Evolutionary conservation across 1,140 invertebrate species (phyloP), one percentile per base, ranked within the genome.

Genomic region (Calosoma granatense): DNA sequence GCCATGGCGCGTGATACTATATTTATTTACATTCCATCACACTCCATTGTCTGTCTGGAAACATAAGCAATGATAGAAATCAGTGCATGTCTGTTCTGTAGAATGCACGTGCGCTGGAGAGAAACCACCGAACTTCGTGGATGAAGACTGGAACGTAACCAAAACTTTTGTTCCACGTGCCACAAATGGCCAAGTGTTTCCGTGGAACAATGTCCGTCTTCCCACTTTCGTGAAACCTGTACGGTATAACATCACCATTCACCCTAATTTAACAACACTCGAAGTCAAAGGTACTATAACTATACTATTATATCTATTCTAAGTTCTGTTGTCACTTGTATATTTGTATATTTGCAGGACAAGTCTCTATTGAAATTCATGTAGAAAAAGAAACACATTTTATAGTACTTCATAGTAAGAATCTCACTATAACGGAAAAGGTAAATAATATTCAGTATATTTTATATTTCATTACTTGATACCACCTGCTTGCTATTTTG

Each of bases 251-350:
- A 81, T 98, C 20, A 88, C 86, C 67, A 85, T 97, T 56, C 92
- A 96, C 77, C 94, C 94, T 51, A 96, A 97, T 75, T 75, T 97
- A 19, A 94, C 92, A 19, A 92, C 89, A 23, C 80, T 90, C 51
- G 86, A 89, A 71, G 82, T 94, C 41, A 87, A 87, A 81, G 91
- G 90, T 92, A 69, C 74, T 62, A 41, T 53, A 47, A 17, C n/a
- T 4, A 20, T 12, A 12, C 30, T 23, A 14, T 58, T 55, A 22
- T 23, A 53, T 39, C 20, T n/a, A n/a, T 2, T 23, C 52, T 9
- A 9, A 36, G 6, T 9, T 36, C 2, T 51, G 21, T 56, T 21
- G 6, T 53, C 20, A 15, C 54, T 20, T 20, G n/a, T 51, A 53
- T 43, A 51, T 41, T 22, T 20, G 56, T 59, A 55, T 56, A 54